Evolutionary conservation across 2,888 invertebrate genomes (phyloP), one percentile per base, ranked within the genome.

Genomic region (Monochamus alternatus): DNA sequence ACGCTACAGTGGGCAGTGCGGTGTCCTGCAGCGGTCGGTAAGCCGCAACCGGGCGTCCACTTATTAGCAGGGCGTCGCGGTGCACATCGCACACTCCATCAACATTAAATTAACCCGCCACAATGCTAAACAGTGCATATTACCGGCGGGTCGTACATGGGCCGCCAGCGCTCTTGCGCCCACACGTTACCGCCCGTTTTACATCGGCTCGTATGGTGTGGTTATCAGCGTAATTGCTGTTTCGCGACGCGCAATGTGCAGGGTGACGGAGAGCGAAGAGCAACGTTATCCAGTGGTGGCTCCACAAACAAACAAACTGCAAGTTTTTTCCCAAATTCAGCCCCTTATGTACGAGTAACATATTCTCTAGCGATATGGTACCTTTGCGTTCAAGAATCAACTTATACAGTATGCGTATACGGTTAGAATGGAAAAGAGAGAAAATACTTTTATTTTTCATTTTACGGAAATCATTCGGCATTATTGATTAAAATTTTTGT

Each of bases 41-140:
- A 81, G 81, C 83, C 83, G 78, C 84, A 83, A 82, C 85, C 82
- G 80, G 79, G 81, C 79, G 80, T 85, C 85, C 83, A 84, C 84
- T 86, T 85, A 85, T 85, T 86, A 86, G 83, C 82, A 75, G 81
- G 78, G 79, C 75, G 81, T 81, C 81, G 82, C 81, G 84, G 80
- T 81, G 80, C 82, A 80, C 82, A 82, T 79, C 80, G 84, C 82
- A 81, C 84, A 84, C 84, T 86, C 83, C 81, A 85, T 86, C 85
- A 84, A 85, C 85, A 83, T 84, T 83, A 84, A 86, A 86, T 86
- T 84, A 85, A 84, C 85, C 83, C 80, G 78, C 81, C 79, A 80
- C 78, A 76, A 74, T 81, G 70, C 81, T 81, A 81, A 81, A 81
- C 82, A 81, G 75, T 76, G 74, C 81, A 77, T 79, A 77, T 80